These are phyloP conservation scores for Thumatha senex DNA, from an alignment of 2,888 invertebrate species.

Conservation along the genomic window DNA sequence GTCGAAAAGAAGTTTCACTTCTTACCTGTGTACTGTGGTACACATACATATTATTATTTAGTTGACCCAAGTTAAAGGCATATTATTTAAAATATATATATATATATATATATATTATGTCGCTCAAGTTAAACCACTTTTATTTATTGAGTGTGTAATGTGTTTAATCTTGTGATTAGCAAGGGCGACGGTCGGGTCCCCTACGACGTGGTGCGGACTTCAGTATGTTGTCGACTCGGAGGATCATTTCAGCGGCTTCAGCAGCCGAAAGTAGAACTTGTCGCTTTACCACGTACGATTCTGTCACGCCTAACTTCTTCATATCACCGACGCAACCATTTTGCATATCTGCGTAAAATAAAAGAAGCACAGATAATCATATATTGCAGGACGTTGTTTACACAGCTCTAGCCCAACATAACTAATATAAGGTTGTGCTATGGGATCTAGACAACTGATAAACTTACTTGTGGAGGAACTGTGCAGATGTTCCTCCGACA, in stretches of 20 bases:
- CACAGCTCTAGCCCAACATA: too few relatives aligned
- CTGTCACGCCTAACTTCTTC: constrained; percentile 95
- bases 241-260: constrained; percentile 99
- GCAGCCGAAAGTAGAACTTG: constrained; percentile 97
- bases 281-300: constrained; percentile 98
- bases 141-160: constrained; percentile 9
- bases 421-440: too few relatives aligned
- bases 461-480: too few relatives aligned
- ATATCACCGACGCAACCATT: constrained; percentile 95
- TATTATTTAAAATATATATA: too few relatives aligned
- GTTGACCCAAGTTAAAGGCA: too few relatives aligned
- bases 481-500: too few relatives aligned
- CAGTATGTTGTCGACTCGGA: constrained; percentile 98
- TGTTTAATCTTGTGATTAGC: constrained; percentile 73
- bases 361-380: neutral
- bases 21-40: too few relatives aligned
- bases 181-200: constrained; percentile 92
- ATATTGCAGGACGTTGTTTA: neutral
- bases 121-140: constrained; percentile 15
- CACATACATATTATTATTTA: too few relatives aligned
- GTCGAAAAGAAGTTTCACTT: too few relatives aligned
- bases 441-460: too few relatives aligned
- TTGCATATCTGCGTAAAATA: constrained; percentile 89
- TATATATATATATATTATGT: neutral
- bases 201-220: constrained; percentile 95